Evolutionary conservation across 2,113 vertebrate genomes (phyloP), one percentile per base, ranked within the genome.

Genomic region (Anhinga anhinga): DNA sequence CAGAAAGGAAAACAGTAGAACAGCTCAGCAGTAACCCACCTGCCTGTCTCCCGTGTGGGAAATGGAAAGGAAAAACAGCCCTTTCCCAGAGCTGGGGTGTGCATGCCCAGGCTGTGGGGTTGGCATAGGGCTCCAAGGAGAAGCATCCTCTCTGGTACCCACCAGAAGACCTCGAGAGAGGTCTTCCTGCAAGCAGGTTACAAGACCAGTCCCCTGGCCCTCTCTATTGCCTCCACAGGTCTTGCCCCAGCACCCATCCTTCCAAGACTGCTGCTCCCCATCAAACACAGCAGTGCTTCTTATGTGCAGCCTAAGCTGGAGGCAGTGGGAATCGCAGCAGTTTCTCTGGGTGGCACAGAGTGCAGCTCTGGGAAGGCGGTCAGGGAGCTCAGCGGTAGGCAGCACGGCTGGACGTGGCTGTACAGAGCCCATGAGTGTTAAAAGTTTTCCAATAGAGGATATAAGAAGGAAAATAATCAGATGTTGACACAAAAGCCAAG

Each of bases 241-340:
- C 32, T 66, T 52, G 82, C 15, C 40, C 34, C 40, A 47, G 6
- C 69, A 77, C 25, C 42, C 47, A 53, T 42, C 42, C 47, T 77
- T 56, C 47, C 9, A 0, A 59, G n/a, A 15, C 18, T 3, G 0
- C 61, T 52, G 34, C 29, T 73, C 12, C 52, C 29, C 9, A 0
- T 44, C 52, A 49, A 44, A 50, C 22, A 15, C 21, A 14, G 63
- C 56, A 21, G 15, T 2, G 0, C 40, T 82, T 16, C 38, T 36
- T 30, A 9, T 23, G 47, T 50, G 22, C 13, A 40, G 9, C 42
- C 71, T 2, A 34, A 50, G 38, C 11, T 5, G 0, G 40, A 29
- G 62, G 19, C 42, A 2, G 22, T 25, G 49, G 38, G 47, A 13
- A 20, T 5, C 3, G 1, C 47, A 20, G 42, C 15, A 3, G 3